Percentiles rank a stretch among this genome's conserved stretches.
Evolutionary conservation across 2,888 invertebrate species (phyloP).

Genomic region (Rhagium mordax): DNA sequence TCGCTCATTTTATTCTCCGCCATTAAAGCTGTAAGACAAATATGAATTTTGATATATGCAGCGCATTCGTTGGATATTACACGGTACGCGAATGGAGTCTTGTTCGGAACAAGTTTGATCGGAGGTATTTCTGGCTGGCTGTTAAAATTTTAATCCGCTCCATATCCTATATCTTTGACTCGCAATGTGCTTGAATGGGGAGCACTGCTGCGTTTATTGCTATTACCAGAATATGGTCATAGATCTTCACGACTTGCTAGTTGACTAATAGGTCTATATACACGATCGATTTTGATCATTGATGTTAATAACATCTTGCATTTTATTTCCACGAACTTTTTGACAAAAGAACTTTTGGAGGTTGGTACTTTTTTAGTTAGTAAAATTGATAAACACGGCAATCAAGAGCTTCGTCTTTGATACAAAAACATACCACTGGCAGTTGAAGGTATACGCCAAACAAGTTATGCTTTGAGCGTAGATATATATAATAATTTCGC

Average conservation of each 20-base stretch:
- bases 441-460: too few relatives aligned
- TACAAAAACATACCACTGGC: too few relatives aligned
- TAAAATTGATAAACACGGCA: too few relatives aligned
- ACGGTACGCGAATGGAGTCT: not conserved
- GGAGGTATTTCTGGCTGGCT: not conserved
- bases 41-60: conserved; percentile 22
- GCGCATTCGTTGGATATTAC: not conserved
- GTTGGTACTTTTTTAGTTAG: too few relatives aligned
- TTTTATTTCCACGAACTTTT: too few relatives aligned
- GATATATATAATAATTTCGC: too few relatives aligned
- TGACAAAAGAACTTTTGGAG: too few relatives aligned
- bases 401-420: too few relatives aligned
- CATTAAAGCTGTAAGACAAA: conserved; percentile 17
- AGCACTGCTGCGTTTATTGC: not conserved
- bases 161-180: not conserved
- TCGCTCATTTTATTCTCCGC: conserved; percentile 14
- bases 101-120: not conserved
- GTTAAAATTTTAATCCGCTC: conserved; percentile 2
- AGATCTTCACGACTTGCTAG: not conserved
- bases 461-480: too few relatives aligned
- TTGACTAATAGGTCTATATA: not conserved
- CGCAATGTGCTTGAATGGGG: not conserved
- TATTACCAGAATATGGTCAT: not conserved
- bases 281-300: not conserved
- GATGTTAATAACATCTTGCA: not conserved